Evolutionary conservation across 1,140 invertebrate genomes (phyloP).

Genomic region (Asbolus verrucosus): DNA sequence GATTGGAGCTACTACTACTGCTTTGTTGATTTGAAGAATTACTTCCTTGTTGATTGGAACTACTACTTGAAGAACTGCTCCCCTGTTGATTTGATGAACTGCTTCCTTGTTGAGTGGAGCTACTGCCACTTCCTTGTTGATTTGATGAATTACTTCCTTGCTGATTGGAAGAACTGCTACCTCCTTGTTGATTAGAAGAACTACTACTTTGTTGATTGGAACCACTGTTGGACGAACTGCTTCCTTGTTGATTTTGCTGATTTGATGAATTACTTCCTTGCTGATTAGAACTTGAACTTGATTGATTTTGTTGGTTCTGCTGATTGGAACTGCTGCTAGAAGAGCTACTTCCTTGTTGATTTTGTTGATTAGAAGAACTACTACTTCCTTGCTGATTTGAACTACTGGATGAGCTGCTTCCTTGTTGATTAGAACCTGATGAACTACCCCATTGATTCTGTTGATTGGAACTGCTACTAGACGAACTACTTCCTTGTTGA

Average conservation of each 20-base stretch:
- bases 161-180: slow-evolving; percentile 35
- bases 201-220: slow-evolving; percentile 23
- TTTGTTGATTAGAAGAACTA: slow-evolving; percentile 22
- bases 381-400: slow-evolving; percentile 6
- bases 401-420: background rate
- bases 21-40: slow-evolving; percentile 25
- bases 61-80: slow-evolving; percentile 13
- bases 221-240: slow-evolving; percentile 1
- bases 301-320: background rate
- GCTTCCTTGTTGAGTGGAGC: slow-evolving; percentile 26
- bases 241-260: slow-evolving; percentile 32
- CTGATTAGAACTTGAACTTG: slow-evolving; percentile 34
- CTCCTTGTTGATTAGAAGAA: slow-evolving; percentile 20
- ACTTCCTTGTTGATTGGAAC: slow-evolving; percentile 36
- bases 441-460: slow-evolving; percentile 21
- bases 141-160: slow-evolving; percentile 41
- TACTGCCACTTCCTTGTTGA: slow-evolving; percentile 43
- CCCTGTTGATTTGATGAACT: slow-evolving; percentile 44
- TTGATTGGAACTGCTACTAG: slow-evolving; percentile 18
- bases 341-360: slow-evolving; percentile 21
- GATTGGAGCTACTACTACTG: slow-evolving; percentile 9
- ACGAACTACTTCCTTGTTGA: slow-evolving; percentile 22
- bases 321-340: slow-evolving; percentile 6
- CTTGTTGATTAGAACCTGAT: slow-evolving; percentile 15
- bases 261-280: slow-evolving; percentile 37